Evolutionary conservation across 1,140 invertebrate species (phyloP).

Genomic region (Holcopasites calliopsidis): DNA sequence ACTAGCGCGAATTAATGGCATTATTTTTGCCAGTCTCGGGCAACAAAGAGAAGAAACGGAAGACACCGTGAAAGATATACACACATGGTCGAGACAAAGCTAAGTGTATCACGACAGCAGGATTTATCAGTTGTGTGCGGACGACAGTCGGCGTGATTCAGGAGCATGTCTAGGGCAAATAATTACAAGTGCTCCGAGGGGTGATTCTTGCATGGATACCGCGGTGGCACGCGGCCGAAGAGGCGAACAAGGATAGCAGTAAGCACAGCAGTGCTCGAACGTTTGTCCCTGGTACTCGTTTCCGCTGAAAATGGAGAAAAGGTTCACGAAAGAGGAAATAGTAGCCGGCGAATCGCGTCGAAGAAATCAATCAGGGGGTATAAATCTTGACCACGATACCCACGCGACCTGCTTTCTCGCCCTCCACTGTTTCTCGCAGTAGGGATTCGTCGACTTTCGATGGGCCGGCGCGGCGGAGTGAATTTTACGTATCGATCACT

Average conservation of each 20-base stretch:
- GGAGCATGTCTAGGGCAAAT: conserved; percentile 53
- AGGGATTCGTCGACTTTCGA: conserved; percentile 51
- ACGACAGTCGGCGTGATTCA: conserved; percentile 59
- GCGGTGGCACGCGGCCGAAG: conserved; percentile 53
- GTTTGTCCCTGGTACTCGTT: too few species aligned
- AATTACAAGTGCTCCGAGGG: conserved; percentile 54
- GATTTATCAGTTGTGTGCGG: conserved; percentile 64
- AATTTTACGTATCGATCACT: conserved; percentile 61
- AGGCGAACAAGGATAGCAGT: conserved; percentile 56
- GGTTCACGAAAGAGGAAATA: too few species aligned
- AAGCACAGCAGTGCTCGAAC: conserved; percentile 26
- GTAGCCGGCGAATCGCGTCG: conserved; percentile 9
- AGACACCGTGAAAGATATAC: background rate
- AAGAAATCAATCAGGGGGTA: conserved; percentile 43
- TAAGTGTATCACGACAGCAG: conserved; percentile 43
- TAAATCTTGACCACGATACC: conserved; percentile 44
- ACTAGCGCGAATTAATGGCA: background rate
- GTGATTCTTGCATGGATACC: conserved; percentile 46
- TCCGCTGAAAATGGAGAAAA: too few species aligned
- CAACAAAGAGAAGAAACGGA: background rate
- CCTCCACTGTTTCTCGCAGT: background rate
- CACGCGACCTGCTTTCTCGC: conserved; percentile 44
- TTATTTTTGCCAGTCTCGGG: background rate
- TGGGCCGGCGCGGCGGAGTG: conserved; percentile 48
- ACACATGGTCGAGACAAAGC: background rate